phyloP scores from a whole-genome alignment of 2,113 vertebrate genomes.

The Pseudolaguvia tuberculata region DNA sequence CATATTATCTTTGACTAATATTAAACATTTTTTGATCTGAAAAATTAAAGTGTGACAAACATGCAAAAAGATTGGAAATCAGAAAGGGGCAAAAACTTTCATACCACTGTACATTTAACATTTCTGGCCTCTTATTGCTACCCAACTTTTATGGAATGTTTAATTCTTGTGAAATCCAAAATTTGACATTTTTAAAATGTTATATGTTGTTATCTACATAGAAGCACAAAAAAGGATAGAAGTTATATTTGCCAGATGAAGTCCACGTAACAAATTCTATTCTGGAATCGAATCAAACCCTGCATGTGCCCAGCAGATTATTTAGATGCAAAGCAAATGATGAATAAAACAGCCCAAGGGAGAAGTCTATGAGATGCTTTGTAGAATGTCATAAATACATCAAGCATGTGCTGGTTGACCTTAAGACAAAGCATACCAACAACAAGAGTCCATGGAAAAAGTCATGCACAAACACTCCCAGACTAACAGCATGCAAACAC shows the following conservation, averaged over 20 bases:
- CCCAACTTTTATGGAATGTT: too few species aligned
- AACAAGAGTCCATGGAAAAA: slow-evolving; percentile 12
- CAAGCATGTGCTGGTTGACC: background rate
- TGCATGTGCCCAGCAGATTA: slow-evolving; percentile 2
- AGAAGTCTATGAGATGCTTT: background rate
- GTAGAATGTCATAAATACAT: background rate
- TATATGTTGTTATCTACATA: too few species aligned
- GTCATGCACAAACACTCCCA: background rate
- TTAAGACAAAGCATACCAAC: background rate
- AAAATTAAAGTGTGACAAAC: too few species aligned
- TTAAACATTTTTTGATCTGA: too few species aligned
- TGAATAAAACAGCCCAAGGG: background rate
- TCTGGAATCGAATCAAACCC: background rate
- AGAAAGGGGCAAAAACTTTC: too few species aligned
- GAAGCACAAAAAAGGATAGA: background rate
- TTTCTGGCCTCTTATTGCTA: too few species aligned
- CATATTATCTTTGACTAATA: too few species aligned
- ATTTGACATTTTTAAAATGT: too few species aligned
- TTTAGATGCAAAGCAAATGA: slow-evolving; percentile 8
- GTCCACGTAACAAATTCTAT: background rate
- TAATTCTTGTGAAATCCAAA: too few species aligned
- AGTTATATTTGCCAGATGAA: background rate
- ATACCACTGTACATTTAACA: too few species aligned
- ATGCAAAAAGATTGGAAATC: too few species aligned
- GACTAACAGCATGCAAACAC: slow-evolving; percentile 81